These are phyloP conservation scores for Poeciliopsis gracilis DNA, from an alignment of 2,797 vertebrate genomes.

Conservation along the genomic window DNA sequence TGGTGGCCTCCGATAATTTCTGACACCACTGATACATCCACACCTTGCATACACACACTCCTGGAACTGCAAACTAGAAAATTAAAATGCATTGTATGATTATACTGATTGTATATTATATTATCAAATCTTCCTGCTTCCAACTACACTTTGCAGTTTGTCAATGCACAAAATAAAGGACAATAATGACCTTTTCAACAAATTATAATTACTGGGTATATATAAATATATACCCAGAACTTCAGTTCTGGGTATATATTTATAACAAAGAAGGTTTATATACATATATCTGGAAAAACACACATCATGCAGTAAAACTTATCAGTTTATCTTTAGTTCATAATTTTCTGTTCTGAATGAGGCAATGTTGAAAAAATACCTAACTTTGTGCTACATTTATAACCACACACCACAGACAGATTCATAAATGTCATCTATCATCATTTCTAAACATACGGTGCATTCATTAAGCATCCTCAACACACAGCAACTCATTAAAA, in stretches of 20 bases:
- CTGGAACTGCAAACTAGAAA: too few relatives aligned
- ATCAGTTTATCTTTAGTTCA: not conserved
- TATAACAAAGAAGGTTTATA: not conserved
- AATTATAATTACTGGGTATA: not conserved
- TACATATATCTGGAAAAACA: not conserved
- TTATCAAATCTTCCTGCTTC: not conserved
- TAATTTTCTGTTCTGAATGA: not conserved
- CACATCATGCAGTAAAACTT: not conserved
- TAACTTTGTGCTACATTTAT: not conserved
- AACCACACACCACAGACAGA: not conserved
- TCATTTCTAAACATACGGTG: not conserved
- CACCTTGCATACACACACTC: not conserved
- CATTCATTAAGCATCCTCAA: not conserved
- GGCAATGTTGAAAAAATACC: not conserved
- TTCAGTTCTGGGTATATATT: not conserved
- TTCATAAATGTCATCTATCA: not conserved
- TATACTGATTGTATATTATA: not conserved
- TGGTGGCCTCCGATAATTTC: not conserved
- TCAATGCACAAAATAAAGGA: not conserved
- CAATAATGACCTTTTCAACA: not conserved
- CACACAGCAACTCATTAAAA: not conserved
- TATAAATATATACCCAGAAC: too few relatives aligned
- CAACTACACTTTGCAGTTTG: not conserved
- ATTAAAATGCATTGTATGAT: not conserved
- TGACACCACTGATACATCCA: not conserved